Evolutionary conservation across 2,888 invertebrate genomes (phyloP), one percentile per base, ranked within the genome.

Genomic region (Hyalella azteca): DNA sequence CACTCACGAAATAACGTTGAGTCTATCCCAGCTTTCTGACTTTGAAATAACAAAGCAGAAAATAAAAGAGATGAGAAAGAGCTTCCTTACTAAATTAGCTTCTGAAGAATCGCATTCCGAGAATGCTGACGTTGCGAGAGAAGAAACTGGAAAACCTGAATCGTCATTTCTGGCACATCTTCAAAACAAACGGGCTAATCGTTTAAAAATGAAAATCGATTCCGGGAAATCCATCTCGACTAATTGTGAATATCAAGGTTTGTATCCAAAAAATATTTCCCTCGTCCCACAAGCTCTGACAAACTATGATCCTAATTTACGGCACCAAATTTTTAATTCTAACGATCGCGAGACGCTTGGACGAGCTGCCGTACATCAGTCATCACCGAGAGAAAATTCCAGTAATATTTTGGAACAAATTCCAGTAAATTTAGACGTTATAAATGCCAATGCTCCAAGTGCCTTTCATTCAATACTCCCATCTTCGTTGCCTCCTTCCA

Each of bases 1-100:
- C 7, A 41, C 40, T 45, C 75, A 75, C 19, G 75, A 75, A 45
- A 75, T 75, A n/a, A 75, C 41, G 5, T 32, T 75, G 3, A 75
- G 75, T 39, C 32, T 75, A 26, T 75, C 75, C 7, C 75, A 75
- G 45, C 32, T 75, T 11, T 75, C 75, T 36, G 80, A 66, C 49
- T 60, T 77, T 39, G 40, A 77, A 49, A 45, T 48, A 22, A 59
- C 80, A 1, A 80, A 80, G 73, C 73, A 80, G 50, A 80, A 80
- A 39, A 80, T 80, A n/a, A 80, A 77, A 22, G 54, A 60, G 39
- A 40, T 80, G 54, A 54, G 80, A 36, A 76, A 80, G 77, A 80
- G 49, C 49, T 80, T 80, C 22, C 73, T 80, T 9, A 77, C 80
- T 2, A 77, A 66, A 19, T 39, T 80, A 26, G 76, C 77, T n/a